These are phyloP conservation scores for Furcula furcula DNA, from an alignment of 2,888 invertebrate species.

Conservation along the genomic window DNA sequence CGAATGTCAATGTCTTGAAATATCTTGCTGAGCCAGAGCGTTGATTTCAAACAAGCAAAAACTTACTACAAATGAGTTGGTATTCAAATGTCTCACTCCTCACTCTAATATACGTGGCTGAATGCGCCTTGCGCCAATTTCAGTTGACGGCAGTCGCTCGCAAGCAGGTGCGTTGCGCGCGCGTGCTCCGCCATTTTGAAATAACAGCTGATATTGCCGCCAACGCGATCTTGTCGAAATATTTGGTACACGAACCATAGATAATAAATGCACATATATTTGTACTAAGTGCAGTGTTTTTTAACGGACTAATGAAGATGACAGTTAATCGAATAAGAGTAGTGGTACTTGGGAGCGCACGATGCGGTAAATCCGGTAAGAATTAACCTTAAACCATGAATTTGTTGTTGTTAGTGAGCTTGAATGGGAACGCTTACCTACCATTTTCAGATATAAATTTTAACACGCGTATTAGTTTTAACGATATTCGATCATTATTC, in stretches of 20 bases:
- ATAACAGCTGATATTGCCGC: constrained; percentile 62
- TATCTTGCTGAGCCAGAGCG: constrained; percentile 17
- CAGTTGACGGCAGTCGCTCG: constrained; percentile 71
- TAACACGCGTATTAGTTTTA: constrained; percentile 32
- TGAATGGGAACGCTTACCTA: constrained; percentile 27
- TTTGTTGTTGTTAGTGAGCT: constrained; percentile 35
- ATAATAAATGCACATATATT: constrained; percentile 41
- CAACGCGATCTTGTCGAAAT: constrained; percentile 50
- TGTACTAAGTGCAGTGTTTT: constrained; percentile 47
- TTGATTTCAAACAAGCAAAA: constrained; percentile 16
- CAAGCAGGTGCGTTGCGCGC: constrained; percentile 75
- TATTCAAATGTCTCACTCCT: constrained; percentile 46
- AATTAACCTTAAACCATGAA: constrained; percentile 36
- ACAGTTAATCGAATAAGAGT: constrained; percentile 90
- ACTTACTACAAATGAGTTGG: constrained; percentile 38
- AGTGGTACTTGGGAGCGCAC: constrained; percentile 88
- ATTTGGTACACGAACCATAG: constrained; percentile 31
- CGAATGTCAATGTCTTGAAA: constrained; percentile 3
- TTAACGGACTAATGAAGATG: constrained; percentile 82
- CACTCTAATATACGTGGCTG: constrained; percentile 53
- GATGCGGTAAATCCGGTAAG: constrained; percentile 90
- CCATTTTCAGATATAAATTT: constrained; percentile 26
- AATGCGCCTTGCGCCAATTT: constrained; percentile 71
- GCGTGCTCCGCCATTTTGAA: constrained; percentile 64
- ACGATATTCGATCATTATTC: constrained; percentile 43